Conservation (phyloP, 2,113 vertebrate species). For the Potamarius usumacintae region DNA sequence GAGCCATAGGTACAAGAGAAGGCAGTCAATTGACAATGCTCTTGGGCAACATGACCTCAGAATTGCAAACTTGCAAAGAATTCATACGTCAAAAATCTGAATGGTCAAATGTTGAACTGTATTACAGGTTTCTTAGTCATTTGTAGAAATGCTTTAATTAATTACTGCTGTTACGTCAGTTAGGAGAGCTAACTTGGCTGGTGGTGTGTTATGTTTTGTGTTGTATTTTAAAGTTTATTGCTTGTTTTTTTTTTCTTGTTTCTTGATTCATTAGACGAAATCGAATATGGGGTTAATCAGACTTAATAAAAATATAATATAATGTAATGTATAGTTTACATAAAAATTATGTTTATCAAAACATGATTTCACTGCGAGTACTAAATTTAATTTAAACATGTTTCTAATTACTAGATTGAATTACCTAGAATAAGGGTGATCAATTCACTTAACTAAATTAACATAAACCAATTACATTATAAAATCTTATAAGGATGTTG, state of each 20-base stretch:
- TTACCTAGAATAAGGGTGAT: background rate
- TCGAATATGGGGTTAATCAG: background rate
- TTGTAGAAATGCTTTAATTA: background rate
- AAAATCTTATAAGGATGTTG: background rate
- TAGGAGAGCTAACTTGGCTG: background rate
- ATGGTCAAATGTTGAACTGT: background rate
- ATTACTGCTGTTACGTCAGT: background rate
- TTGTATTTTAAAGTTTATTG: background rate
- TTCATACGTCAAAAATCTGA: background rate
- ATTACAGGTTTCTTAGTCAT: background rate
- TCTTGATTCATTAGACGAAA: background rate
- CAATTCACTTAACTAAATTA: background rate
- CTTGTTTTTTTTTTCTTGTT: background rate
- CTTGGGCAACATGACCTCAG: background rate
- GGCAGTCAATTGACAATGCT: background rate
- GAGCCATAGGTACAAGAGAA: constrained; percentile 32
- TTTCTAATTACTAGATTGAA: background rate
- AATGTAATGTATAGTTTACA: background rate
- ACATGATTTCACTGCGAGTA: background rate
- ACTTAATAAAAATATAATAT: background rate
- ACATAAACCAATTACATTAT: background rate
- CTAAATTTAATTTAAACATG: background rate
- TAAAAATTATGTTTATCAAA: background rate
- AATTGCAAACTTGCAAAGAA: background rate
- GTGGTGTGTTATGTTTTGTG: background rate